Conservation (phyloP, 2,797 vertebrate species). For the Sitta carolinensis region DNA sequence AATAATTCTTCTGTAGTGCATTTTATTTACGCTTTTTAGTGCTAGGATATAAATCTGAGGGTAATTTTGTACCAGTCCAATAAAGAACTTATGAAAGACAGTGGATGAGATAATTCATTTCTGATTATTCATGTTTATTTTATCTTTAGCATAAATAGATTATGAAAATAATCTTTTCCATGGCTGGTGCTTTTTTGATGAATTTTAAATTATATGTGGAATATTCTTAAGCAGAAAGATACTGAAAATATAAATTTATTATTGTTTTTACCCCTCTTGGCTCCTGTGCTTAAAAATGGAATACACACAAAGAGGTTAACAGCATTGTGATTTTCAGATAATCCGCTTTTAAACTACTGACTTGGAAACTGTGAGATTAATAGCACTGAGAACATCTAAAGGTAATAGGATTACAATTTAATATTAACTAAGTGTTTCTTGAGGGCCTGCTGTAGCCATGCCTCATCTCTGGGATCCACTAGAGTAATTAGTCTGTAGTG, state of each 20-base stretch:
- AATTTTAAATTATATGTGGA: not conserved
- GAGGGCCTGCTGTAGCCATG: not conserved
- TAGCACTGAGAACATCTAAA: conserved; percentile 11
- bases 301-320: not conserved
- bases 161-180: not conserved
- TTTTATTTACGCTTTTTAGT: not conserved
- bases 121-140: not conserved
- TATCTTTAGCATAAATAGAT: not conserved
- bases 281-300: not conserved
- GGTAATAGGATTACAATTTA: conserved; percentile 49
- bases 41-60: not conserved
- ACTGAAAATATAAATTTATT: not conserved
- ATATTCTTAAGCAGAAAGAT: not conserved
- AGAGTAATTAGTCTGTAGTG: conserved; percentile 53
- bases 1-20: not conserved
- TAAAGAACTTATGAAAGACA: not conserved
- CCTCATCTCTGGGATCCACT: not conserved
- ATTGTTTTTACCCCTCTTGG: not conserved
- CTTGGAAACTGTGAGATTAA: conserved; percentile 47
- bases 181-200: not conserved
- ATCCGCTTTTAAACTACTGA: conserved; percentile 26
- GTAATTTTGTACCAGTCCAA: not conserved
- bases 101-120: not conserved
- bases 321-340: not conserved
- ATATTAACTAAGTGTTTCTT: conserved; percentile 31